These are phyloP conservation scores for Lasioglossum zephyrum DNA, from an alignment of 2,888 invertebrate genomes.

Conservation along the genomic window DNA sequence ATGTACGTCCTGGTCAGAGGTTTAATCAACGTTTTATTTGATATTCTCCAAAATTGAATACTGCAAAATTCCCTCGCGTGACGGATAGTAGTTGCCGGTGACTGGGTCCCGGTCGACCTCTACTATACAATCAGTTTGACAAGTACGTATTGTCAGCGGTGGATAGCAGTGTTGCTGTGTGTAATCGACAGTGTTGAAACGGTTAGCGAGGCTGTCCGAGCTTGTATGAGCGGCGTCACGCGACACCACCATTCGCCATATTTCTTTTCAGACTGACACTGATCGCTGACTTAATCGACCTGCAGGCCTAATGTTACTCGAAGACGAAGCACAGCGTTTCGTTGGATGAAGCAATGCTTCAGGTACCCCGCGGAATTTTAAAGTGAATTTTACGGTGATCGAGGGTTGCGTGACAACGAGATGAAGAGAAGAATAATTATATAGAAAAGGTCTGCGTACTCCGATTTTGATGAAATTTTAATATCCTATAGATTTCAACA, in stretches of 20 bases:
- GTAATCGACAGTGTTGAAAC: constrained; percentile 7
- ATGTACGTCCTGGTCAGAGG: neutral
- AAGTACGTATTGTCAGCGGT: neutral
- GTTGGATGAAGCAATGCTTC: too few relatives aligned
- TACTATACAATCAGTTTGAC: neutral
- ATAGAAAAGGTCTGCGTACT: too few relatives aligned
- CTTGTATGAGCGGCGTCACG: neutral
- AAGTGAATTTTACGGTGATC: neutral
- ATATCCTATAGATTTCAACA: too few relatives aligned
- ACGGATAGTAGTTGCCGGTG: too few relatives aligned
- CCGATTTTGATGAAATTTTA: too few relatives aligned
- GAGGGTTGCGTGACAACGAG: neutral
- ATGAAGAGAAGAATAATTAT: too few relatives aligned
- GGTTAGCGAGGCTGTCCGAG: neutral
- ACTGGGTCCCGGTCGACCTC: neutral
- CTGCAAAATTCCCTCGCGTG: too few relatives aligned
- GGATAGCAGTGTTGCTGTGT: neutral
- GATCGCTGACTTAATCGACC: neutral
- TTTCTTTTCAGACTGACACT: neutral
- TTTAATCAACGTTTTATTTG: neutral
- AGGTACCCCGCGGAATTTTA: neutral
- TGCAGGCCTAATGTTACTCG: neutral
- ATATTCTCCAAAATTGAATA: neutral
- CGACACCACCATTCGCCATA: neutral
- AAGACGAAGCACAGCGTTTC: neutral